Percentiles rank a stretch among this genome's conserved stretches.
Evolutionary conservation across 1,140 invertebrate genomes (phyloP).

Genomic region (Notospermus geniculatus): DNA sequence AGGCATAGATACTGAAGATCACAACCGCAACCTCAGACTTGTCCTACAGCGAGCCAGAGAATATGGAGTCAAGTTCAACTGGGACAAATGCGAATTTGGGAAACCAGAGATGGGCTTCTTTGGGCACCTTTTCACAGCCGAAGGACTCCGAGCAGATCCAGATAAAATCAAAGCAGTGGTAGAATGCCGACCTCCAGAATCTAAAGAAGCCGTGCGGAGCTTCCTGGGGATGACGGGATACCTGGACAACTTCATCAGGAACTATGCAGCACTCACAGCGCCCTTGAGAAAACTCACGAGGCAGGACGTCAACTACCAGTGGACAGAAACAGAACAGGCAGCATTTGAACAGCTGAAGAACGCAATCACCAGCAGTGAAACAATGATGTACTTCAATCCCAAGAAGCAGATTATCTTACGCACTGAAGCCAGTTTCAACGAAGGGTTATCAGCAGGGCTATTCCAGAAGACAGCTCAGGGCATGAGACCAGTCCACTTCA

Average conservation of each 20-base stretch:
- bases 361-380: constrained; percentile 18
- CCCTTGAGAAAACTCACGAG: constrained; percentile 29
- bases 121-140: constrained; percentile 18
- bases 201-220: constrained; percentile 25
- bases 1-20: constrained; percentile 22
- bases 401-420: constrained; percentile 40
- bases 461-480: constrained; percentile 25
- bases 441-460: constrained; percentile 54
- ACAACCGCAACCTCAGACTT: constrained; percentile 24
- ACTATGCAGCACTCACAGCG: constrained; percentile 28
- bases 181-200: constrained; percentile 21
- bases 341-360: constrained; percentile 31
- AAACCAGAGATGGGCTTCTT: constrained; percentile 25
- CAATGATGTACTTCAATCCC: constrained; percentile 23
- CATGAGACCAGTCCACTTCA: constrained; percentile 44
- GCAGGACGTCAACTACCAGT: constrained; percentile 24
- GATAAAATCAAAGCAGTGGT: constrained; percentile 31
- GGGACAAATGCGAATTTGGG: constrained; percentile 29
- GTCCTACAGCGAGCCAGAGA: constrained; percentile 21
- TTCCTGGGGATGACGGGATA: constrained; percentile 33
- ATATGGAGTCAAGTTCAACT: constrained; percentile 27
- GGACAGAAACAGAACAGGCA: constrained; percentile 20
- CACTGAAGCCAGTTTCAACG: constrained; percentile 54
- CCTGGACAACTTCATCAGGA: constrained; percentile 32
- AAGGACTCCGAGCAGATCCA: constrained; percentile 26